Percentiles rank a stretch among this genome's conserved stretches.
These are phyloP conservation scores for Danio choprae DNA, from an alignment of 2,797 vertebrate genomes.

Conservation along the genomic window DNA sequence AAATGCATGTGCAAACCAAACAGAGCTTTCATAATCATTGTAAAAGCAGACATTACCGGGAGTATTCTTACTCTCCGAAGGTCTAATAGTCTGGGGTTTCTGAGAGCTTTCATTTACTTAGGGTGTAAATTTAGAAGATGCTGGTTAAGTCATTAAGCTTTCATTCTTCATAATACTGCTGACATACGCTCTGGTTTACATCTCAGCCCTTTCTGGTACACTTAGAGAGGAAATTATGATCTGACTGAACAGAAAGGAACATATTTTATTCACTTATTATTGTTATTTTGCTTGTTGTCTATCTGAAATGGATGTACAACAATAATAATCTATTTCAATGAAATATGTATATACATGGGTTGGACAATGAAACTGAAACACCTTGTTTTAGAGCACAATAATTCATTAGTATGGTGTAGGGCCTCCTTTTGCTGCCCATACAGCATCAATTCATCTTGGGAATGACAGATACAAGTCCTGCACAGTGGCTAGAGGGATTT, in stretches of 20 bases:
- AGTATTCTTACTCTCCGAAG: conserved; percentile 10
- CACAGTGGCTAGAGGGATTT: no score
- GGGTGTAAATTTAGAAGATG: conserved; percentile 17
- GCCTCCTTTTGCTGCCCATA: no score
- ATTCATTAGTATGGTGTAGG: no score
- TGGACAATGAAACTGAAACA: no score
- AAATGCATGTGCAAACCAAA: conserved; percentile 35
- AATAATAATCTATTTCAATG: not conserved
- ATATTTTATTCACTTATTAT: no score
- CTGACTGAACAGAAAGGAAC: not conserved
- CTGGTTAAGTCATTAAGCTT: not conserved
- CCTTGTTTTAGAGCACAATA: no score
- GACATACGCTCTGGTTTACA: not conserved
- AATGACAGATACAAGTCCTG: no score
- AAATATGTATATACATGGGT: not conserved
- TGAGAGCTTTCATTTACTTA: conserved; percentile 33
- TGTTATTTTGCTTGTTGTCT: not conserved
- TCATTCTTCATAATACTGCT: not conserved
- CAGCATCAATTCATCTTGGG: no score
- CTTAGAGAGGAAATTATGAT: not conserved
- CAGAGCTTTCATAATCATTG: conserved; percentile 12
- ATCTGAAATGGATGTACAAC: not conserved
- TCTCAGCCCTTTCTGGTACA: not conserved
- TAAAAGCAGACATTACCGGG: not conserved
- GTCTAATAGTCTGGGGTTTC: not conserved